Evolutionary conservation across 2,888 invertebrate species (phyloP).

Genomic region (Diarsia dahlii): DNA sequence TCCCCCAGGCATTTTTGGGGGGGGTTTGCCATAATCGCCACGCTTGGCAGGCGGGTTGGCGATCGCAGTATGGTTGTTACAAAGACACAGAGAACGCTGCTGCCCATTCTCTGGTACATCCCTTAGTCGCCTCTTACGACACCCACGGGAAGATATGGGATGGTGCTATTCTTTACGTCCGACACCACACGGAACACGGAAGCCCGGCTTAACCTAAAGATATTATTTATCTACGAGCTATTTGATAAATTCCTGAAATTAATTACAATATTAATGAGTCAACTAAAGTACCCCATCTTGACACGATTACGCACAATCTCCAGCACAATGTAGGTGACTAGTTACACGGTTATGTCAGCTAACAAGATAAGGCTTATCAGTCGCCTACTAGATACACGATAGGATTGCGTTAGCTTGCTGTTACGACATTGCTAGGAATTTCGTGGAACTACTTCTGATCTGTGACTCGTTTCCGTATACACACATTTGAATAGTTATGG

Average conservation of each 20-base stretch:
- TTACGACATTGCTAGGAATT: conserved; percentile 58
- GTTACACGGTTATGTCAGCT: conserved; percentile 53
- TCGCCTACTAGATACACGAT: conserved; percentile 49
- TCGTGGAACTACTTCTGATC: conserved; percentile 38
- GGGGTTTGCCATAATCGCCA: too few relatives aligned
- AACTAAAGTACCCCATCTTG: conserved; percentile 15
- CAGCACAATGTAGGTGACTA: conserved; percentile 58
- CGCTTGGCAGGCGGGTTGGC: too few relatives aligned
- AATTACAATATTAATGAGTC: conserved; percentile 13
- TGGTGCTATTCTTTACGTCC: too few relatives aligned
- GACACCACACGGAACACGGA: too few relatives aligned
- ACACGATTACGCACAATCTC: conserved; percentile 47
- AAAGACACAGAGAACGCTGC: too few relatives aligned
- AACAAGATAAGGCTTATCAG: conserved; percentile 62
- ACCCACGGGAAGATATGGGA: too few relatives aligned
- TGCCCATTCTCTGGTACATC: too few relatives aligned
- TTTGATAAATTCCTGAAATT: background rate
- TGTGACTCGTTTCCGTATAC: conserved; percentile 50
- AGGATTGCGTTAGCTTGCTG: conserved; percentile 41
- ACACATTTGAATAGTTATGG: background rate
- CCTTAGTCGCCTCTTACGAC: too few relatives aligned
- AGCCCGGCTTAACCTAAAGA: too few relatives aligned
- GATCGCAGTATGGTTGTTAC: too few relatives aligned
- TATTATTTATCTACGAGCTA: too few relatives aligned
- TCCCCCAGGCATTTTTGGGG: too few relatives aligned